Base-by-base conservation (phyloP, 2,888 invertebrate species). In the Ophion ellenae region DNA sequence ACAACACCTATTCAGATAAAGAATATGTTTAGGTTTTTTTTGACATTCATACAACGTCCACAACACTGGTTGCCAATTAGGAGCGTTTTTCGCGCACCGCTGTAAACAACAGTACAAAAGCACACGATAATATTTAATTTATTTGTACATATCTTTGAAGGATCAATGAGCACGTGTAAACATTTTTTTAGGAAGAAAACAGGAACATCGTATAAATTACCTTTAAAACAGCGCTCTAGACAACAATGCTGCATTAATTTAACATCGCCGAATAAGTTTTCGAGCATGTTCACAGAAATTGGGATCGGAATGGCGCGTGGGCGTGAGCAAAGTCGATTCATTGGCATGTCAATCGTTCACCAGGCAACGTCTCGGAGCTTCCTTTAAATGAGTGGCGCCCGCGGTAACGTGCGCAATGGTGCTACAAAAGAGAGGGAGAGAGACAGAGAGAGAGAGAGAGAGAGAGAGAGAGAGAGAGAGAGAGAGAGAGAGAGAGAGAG, bases 251-350 rank as follows among this genome's bases (percentile, higher is more conserved):
- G 36, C n/a, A 28, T 14, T 80, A 64, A 79, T 59, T 71, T 2
- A 64, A 36, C 59, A 45, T 80, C 45, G 64, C 59, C 45, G 70
- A 20, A 45, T 20, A 47, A 45, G n/a, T 73, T 74, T 66, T 66
- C 66, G 70, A 70, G 32, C 64, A 59, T 67, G 59, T 74, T 74
- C n/a, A 57, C 28, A 57, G 57, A 32, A 66, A 45, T 36, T 7
- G 14, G 0, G 17, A 64, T 7, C 47, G 53, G 14, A 78, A 75
- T 53, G 57, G 74, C 53, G 70, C 36, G 32, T 69, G 57, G 74
- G n/a, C 63, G 40, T 11, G 78, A 66, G 77, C 61, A 32, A 67
- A 64, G 80, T 84, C 79, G 70, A 74, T 83, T 83, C 74, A 79
- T 83, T 45, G 75, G 79, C 53, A 69, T 40, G 75, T 70, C 45